Evolutionary conservation across 2,888 invertebrate genomes (phyloP), one percentile per base, ranked within the genome.

Genomic region (Ophion ventricosus): DNA sequence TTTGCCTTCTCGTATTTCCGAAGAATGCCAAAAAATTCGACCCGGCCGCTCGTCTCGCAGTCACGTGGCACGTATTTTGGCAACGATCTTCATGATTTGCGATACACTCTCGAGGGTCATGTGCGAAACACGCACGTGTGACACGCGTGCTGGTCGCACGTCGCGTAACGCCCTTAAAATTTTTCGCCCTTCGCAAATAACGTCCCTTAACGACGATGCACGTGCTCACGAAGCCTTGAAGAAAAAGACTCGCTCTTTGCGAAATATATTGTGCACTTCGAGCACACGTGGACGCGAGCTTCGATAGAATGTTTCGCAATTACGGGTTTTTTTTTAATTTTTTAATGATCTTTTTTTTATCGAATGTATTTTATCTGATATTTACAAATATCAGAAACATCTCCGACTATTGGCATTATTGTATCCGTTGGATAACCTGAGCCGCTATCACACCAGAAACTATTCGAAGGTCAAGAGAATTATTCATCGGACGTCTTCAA

Each of bases 131-230:
- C 73, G 73, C 73, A 73, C 82, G 84, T 84, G 80, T 66, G 57
- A 64, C 49, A 80, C 61, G 49, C 64, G 69, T 57, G 61, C 43
- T 54, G 43, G 69, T 64, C 84, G 78, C 78, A 74, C 74, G 74
- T 77, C 79, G 20, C 79, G 20, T 73, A 29, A n/a, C 20, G 79
- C 61, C 40, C 76, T 35, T 70, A 43, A 40, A 73, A 72, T 73
- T 43, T 25, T 40, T 56, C 64, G 79, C 57, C 74, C 79, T 83
- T 83, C 69, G 20, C 20, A 40, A 40, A 14, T 20, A 73, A 35
- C 17, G 17, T 72, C 26, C 56, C 35, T 2, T 8, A 72, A 72
- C 72, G 79, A 72, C 72, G 79, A 79, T 72, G 54, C 54, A 69
- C 66, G n/a, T 25, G 23, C 26, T 64, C 17, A 26, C 35, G 35